Percentiles rank a stretch among this genome's conserved stretches.
Evolutionary conservation across 2,888 invertebrate species (phyloP).

Genomic region (Asteroscopus sphinx): DNA sequence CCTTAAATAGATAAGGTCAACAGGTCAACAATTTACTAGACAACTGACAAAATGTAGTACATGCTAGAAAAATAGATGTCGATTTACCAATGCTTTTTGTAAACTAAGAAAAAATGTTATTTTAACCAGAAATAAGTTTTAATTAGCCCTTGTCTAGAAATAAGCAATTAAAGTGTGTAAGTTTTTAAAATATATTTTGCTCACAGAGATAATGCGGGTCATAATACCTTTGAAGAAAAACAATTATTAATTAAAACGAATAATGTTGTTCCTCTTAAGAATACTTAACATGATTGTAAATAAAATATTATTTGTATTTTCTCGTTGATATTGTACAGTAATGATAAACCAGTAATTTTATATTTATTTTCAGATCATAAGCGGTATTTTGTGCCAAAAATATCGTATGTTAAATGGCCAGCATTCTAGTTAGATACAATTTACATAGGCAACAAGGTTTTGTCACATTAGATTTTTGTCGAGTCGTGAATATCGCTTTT

Average conservation of each 20-base stretch:
- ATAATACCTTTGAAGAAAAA: no score
- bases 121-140: neutral
- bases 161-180: neutral
- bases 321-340: neutral
- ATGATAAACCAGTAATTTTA: constrained; percentile 1
- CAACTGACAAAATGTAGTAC: neutral
- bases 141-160: neutral
- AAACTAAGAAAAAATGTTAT: constrained; percentile 1
- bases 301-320: no score
- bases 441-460: neutral
- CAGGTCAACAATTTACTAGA: no score
- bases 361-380: neutral
- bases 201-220: neutral
- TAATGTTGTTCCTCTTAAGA: no score
- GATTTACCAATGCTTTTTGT: constrained; percentile 1
- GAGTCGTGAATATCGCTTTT: neutral
- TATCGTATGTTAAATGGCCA: neutral
- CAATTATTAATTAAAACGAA: no score
- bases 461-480: neutral
- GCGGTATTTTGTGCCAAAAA: constrained; percentile 1
- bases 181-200: neutral
- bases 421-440: neutral
- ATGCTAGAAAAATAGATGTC: neutral
- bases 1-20: neutral
- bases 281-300: no score